Conservation (phyloP, 2,113 vertebrate genomes). For the Octodon degus region DNA sequence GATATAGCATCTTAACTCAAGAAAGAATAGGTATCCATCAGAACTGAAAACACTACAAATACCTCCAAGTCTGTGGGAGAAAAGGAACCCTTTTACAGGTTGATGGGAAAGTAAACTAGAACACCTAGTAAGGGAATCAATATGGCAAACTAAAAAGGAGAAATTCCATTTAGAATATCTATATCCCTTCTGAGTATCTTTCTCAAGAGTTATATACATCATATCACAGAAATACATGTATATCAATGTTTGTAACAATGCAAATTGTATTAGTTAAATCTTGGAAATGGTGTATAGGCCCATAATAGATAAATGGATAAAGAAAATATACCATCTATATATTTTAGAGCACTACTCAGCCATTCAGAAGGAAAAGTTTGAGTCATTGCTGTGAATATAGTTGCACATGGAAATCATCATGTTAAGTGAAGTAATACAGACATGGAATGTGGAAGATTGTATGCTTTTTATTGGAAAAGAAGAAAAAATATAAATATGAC, state of each 20-base stretch:
- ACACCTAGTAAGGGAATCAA: neutral
- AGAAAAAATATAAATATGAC: neutral
- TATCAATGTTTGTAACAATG: neutral
- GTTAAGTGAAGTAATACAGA: neutral
- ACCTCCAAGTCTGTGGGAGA: neutral
- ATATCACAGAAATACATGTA: neutral
- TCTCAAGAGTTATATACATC: neutral
- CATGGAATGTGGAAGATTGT: neutral
- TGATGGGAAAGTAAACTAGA: neutral
- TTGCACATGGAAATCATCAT: neutral
- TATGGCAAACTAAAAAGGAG: neutral
- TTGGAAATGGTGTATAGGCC: neutral
- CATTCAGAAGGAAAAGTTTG: neutral
- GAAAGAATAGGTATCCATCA: neutral
- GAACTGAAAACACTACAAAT: neutral
- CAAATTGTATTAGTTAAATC: neutral
- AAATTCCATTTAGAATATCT: neutral
- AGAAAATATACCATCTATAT: neutral
- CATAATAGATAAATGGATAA: neutral
- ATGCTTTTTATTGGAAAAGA: neutral
- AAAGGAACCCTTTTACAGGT: neutral
- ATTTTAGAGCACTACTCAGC: neutral
- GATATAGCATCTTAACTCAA: neutral
- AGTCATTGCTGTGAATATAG: neutral
- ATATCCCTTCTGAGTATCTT: neutral